phyloP scores from a whole-genome alignment of 2,888 invertebrate species.

The Harpalus rufipes region DNA sequence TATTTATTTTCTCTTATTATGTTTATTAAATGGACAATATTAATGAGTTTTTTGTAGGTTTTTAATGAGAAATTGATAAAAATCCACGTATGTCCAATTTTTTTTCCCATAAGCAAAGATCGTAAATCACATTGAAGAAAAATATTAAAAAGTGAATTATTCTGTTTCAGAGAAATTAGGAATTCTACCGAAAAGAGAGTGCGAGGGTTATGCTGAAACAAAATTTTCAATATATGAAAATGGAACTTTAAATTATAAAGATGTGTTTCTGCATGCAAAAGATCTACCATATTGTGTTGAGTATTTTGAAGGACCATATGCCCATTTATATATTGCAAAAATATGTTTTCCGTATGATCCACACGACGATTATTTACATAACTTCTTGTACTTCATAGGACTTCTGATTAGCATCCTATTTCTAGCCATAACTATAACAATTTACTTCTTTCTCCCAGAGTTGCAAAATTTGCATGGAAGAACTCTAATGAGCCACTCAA shows the following conservation, averaged over 20 bases:
- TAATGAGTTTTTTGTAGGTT: too few relatives aligned
- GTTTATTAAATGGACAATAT: too few relatives aligned
- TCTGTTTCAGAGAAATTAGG: slow-evolving; percentile 20
- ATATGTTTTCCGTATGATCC: slow-evolving; percentile 31
- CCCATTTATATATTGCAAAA: neutral
- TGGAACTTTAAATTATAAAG: neutral
- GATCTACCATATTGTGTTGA: slow-evolving; percentile 45
- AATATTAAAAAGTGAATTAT: slow-evolving; percentile 13
- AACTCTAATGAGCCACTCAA: slow-evolving; percentile 58
- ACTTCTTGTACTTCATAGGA: slow-evolving; percentile 37
- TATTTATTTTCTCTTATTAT: too few relatives aligned
- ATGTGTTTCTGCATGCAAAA: neutral
- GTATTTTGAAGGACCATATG: neutral
- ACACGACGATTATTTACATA: neutral
- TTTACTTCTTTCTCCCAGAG: slow-evolving; percentile 54
- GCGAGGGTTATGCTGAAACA: neutral
- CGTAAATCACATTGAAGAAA: neutral
- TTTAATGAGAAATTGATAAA: too few relatives aligned
- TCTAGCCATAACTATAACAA: slow-evolving; percentile 43
- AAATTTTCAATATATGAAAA: neutral
- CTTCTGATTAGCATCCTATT: slow-evolving; percentile 53
- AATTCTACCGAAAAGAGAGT: neutral
- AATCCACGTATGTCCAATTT: too few relatives aligned
- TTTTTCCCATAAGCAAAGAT: too few relatives aligned
- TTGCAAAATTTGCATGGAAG: slow-evolving; percentile 57